Evolutionary conservation across 2,888 invertebrate species (phyloP), one percentile per base, ranked within the genome.

Genomic region (Eristalis arbustorum): DNA sequence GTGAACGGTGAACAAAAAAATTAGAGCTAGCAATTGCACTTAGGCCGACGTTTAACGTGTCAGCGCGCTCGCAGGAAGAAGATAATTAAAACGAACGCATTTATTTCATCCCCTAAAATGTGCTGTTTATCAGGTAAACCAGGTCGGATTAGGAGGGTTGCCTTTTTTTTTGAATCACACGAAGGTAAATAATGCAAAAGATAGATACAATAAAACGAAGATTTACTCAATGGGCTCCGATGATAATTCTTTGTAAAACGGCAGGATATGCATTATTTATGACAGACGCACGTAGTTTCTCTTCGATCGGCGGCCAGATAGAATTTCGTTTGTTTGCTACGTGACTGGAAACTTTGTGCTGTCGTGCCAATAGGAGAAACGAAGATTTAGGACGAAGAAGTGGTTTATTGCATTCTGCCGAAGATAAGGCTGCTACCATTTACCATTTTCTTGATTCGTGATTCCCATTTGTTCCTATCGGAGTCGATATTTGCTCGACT

Each of bases 81-180:
- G 63, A 40, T 49, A 71, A 72, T 76, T 84, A 67, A 84, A 84
- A 37, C 67, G 62, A 72, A 14, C 63, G 61, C 63, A 67, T 78
- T 68, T 64, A 31, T 11, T 75, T 79, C 79, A 79, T 79, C 78
- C 80, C 79, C 67, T 72, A 66, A 68, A 80, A 76, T 76, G n/a
- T n/a, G 56, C 18, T 62, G 31, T 18, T 49, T 59, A 67, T 40
- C 73, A 69, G 69, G 68, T 68, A 77, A 25, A 22, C 42, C 18
- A 34, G 40, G 22, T 40, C 56, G 69, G 25, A 34, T 63, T 37
- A 31, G n/a, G 61, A 75, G 49, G 76, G 76, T 69, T 14, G 34
- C 3, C 56, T 13, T 25, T 49, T 64, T 18, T 25, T 49, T 34
- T 14, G 22, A 28, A 56, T 28, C 34, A 56, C 28, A 10, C 37